These are phyloP conservation scores for Oreocharis arfaki DNA, from an alignment of 2,113 vertebrate genomes.

Conservation along the genomic window DNA sequence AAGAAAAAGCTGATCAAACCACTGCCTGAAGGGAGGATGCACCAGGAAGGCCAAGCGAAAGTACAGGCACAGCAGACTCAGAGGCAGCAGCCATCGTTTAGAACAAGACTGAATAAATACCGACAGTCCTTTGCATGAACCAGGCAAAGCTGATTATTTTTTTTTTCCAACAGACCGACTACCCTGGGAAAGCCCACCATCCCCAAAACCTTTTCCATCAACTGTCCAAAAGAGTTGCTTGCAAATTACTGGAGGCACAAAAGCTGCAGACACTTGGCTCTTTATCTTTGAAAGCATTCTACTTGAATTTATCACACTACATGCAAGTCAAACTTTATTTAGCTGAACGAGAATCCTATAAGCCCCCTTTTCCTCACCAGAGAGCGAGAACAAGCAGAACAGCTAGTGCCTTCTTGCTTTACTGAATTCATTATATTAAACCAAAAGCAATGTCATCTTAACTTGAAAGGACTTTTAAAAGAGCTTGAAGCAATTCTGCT, in stretches of 20 bases:
- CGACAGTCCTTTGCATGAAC: background rate
- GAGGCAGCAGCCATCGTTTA: rapidly evolving
- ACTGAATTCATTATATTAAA: conserved; percentile 47
- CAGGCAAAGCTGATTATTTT: background rate
- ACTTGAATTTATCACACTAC: conserved; percentile 11
- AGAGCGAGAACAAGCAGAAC: conserved; percentile 33
- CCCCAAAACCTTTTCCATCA: background rate
- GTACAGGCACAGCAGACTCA: background rate
- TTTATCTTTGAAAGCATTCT: background rate
- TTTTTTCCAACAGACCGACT: background rate
- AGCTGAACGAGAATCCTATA: background rate
- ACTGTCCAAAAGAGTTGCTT: background rate
- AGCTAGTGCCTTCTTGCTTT: conserved; percentile 46
- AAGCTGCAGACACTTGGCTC: background rate
- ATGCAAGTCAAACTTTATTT: conserved; percentile 37
- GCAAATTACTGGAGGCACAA: background rate
- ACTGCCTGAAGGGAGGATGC: background rate
- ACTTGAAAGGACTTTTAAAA: conserved; percentile 61
- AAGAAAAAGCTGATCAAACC: background rate
- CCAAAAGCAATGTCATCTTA: conserved; percentile 53
- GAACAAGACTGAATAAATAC: background rate
- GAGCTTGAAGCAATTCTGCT: conserved; percentile 54
- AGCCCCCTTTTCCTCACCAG: conserved; percentile 25
- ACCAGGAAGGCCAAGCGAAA: background rate
- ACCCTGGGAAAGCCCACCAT: background rate